phyloP scores from a whole-genome alignment of 1,140 invertebrate genomes.

The Aphaenogaster rudis region DNA sequence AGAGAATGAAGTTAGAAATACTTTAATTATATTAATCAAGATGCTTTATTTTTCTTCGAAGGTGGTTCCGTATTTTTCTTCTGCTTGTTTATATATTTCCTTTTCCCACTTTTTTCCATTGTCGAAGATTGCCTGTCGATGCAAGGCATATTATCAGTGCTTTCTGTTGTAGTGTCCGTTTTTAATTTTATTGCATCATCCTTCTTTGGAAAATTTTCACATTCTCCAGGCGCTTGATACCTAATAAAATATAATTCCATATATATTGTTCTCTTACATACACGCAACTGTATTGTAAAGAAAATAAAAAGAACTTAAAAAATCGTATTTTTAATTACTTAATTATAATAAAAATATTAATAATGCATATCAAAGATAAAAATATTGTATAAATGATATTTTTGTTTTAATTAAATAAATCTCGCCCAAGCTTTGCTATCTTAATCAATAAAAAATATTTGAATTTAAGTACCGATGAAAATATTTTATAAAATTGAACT shows the following conservation, averaged over 20 bases:
- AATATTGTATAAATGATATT: slow-evolving; percentile 7
- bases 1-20: neutral
- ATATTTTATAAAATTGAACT: neutral
- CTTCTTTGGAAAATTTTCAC: slow-evolving; percentile 74
- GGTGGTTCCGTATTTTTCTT: slow-evolving; percentile 40
- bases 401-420: neutral
- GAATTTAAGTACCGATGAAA: neutral
- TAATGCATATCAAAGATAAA: neutral
- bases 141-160: neutral
- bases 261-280: neutral
- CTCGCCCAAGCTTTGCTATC: neutral
- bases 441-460: neutral
- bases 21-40: slow-evolving; percentile 17
- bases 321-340: neutral
- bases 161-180: neutral
- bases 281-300: neutral
- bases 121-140: slow-evolving; percentile 77
- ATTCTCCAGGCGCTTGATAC: slow-evolving; percentile 86
- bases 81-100: slow-evolving; percentile 23
- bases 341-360: neutral
- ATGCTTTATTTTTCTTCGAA: slow-evolving; percentile 68
- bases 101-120: slow-evolving; percentile 81
- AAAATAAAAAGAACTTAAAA: neutral
- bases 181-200: slow-evolving; percentile 13
- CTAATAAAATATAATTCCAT: slow-evolving; percentile 79